A percentile compares a stretch with the other conserved stretches of the same genome.
phyloP scores from a whole-genome alignment of 2,797 vertebrate genomes.

The Tragopan temminckii region DNA sequence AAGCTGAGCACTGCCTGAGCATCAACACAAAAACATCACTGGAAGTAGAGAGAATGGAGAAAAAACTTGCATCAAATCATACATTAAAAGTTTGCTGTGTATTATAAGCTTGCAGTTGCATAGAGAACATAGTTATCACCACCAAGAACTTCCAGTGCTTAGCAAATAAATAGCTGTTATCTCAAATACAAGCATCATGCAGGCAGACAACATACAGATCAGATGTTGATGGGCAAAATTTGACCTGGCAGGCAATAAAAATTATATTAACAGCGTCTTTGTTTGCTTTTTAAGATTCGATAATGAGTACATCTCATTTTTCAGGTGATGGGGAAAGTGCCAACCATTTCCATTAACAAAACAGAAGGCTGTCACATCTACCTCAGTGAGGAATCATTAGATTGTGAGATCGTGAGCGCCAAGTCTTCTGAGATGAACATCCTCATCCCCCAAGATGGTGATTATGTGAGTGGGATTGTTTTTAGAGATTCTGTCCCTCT shows the following conservation, averaged over 20 bases:
- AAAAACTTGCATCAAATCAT: not conserved
- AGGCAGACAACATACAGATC: not conserved
- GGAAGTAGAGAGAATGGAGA: not conserved
- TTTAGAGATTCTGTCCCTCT: not conserved
- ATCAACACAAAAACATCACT: not conserved
- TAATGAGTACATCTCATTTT: conserved; percentile 27
- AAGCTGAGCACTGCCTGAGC: not conserved
- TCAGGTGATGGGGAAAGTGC: conserved; percentile 94
- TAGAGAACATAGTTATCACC: not conserved
- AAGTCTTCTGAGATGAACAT: conserved; percentile 99
- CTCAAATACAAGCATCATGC: not conserved
- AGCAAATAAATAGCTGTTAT: not conserved
- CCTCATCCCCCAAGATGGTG: conserved; percentile 90
- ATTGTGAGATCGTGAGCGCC: conserved; percentile 96
- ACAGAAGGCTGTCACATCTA: conserved; percentile 98
- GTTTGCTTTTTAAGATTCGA: not conserved
- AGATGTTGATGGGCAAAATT: not conserved
- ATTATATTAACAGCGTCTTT: not conserved
- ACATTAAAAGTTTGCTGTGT: not conserved
- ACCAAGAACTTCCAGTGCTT: not conserved
- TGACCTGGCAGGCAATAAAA: not conserved
- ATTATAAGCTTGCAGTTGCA: not conserved
- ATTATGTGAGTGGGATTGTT: conserved; percentile 89
- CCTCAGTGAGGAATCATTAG: conserved; percentile 91
- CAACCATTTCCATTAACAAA: conserved; percentile 98